A percentile compares a stretch with the other conserved stretches of the same genome.
Conservation (phyloP, 2,797 vertebrate genomes). For the Coreius guichenoti region DNA sequence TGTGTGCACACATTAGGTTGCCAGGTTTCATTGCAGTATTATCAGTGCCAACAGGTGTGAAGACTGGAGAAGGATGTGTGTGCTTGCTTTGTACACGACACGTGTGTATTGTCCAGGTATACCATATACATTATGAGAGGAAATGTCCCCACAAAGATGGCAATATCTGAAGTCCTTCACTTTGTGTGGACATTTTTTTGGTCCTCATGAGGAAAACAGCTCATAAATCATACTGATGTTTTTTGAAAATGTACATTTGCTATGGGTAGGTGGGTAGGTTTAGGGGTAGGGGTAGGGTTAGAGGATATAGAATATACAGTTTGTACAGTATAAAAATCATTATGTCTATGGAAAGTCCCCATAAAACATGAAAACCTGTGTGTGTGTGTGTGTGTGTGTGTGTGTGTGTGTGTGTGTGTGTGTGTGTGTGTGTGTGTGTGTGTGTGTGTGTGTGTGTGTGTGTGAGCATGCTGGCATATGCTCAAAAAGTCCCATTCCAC, state of each 20-base stretch:
- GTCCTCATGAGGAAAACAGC: neutral
- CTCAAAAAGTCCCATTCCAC: neutral
- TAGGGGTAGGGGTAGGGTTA: neutral
- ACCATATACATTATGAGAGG: neutral
- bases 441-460: neutral
- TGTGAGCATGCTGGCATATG: no score
- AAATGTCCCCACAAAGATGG: neutral
- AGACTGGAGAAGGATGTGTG: constrained; percentile 27
- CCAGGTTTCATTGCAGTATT: constrained; percentile 16
- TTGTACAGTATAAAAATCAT: no score
- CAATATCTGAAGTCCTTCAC: neutral
- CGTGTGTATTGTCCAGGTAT: neutral
- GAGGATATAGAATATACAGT: neutral
- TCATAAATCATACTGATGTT: neutral
- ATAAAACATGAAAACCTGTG: neutral
- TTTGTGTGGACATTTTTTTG: neutral
- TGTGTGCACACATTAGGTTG: constrained; percentile 4
- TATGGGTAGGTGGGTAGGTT: no score
- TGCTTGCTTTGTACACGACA: neutral
- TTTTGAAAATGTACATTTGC: neutral
- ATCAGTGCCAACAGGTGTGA: constrained; percentile 32
- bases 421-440: neutral
- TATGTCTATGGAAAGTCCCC: neutral
- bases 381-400: neutral
- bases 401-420: neutral